These are phyloP conservation scores for Sciurus vulgaris DNA, from an alignment of 2,797 vertebrate species.

Conservation along the genomic window DNA sequence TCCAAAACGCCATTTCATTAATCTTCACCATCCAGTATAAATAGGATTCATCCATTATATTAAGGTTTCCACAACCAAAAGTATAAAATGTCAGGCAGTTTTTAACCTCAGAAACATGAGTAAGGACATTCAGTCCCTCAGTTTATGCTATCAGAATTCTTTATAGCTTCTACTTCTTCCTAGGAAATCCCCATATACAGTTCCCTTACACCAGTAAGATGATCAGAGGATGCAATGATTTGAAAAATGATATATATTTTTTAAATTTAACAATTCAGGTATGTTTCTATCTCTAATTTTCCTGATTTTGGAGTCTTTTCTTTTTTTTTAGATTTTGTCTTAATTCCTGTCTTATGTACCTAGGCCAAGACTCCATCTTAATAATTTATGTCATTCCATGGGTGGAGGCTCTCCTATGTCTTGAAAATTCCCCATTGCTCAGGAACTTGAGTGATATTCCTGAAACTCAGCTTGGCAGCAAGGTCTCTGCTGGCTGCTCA, in stretches of 20 bases:
- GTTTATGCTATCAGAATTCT: slow-evolving; percentile 31
- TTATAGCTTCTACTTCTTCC: neutral
- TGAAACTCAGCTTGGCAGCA: neutral
- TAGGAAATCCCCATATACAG: neutral
- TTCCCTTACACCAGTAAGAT: neutral
- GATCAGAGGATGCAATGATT: neutral
- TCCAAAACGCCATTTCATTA: slow-evolving; percentile 73
- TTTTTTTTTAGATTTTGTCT: neutral
- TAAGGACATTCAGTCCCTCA: neutral
- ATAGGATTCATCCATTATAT: slow-evolving; percentile 77
- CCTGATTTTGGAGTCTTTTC: neutral
- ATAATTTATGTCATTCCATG: neutral
- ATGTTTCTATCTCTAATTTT: neutral
- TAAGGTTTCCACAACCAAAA: slow-evolving; percentile 60
- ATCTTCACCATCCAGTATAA: slow-evolving; percentile 67
- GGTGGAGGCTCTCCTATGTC: neutral
- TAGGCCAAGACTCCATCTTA: neutral
- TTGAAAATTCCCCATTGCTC: neutral
- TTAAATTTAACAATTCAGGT: neutral
- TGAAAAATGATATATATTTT: neutral
- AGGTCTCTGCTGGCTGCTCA: neutral
- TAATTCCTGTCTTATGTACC: neutral
- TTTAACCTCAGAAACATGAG: slow-evolving; percentile 63
- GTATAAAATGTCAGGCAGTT: slow-evolving; percentile 68
- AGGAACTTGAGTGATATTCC: neutral